Percentiles rank a stretch among this genome's conserved stretches.
Evolutionary conservation across 2,888 invertebrate genomes (phyloP).

Genomic region (Caenorhabditis plicata): DNA sequence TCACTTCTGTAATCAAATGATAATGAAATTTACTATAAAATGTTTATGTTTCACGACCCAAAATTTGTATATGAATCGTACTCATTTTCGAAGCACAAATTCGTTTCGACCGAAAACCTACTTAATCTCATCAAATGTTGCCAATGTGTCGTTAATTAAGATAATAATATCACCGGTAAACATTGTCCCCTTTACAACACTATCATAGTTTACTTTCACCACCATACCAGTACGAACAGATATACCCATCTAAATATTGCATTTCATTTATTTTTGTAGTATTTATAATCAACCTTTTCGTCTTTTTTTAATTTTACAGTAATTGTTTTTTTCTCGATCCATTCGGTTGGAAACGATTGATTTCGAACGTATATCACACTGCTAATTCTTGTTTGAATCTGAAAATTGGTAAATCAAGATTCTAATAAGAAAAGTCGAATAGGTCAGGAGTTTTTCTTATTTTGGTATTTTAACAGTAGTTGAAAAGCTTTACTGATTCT

Average conservation of each 20-base stretch:
- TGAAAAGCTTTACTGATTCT: no score
- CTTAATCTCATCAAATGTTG: background rate
- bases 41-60: background rate
- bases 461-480: no score
- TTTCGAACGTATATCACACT: background rate
- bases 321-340: background rate
- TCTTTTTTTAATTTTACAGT: background rate
- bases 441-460: no score
- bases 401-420: no score
- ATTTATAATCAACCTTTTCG: background rate
- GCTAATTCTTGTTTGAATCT: conserved; percentile 1
- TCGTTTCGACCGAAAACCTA: no score
- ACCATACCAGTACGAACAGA: background rate
- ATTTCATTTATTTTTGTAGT: background rate
- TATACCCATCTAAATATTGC: background rate
- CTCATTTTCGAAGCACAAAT: no score
- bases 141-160: background rate
- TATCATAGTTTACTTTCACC: background rate
- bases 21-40: background rate
- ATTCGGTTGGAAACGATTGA: background rate
- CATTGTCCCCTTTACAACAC: background rate
- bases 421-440: no score
- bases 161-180: background rate
- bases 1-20: no score
- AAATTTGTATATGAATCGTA: no score